These are phyloP conservation scores for Agriopis marginaria DNA, from an alignment of 2,888 invertebrate species.

Conservation along the genomic window DNA sequence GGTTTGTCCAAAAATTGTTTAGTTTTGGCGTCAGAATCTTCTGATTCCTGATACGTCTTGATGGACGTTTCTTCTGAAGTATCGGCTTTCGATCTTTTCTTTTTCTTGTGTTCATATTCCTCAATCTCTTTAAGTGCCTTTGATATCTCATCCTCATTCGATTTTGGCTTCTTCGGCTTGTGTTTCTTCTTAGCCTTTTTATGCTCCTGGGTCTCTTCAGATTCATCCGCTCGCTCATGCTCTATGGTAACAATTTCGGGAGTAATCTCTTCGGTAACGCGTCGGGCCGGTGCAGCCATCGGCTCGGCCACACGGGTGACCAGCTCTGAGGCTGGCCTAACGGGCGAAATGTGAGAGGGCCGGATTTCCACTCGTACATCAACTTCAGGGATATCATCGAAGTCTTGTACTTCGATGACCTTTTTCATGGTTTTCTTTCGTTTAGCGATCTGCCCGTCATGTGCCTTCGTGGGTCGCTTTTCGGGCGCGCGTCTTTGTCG, in stretches of 20 bases:
- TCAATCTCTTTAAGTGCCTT: constrained; percentile 81
- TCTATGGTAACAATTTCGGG: constrained; percentile 54
- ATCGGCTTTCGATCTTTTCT: constrained; percentile 51
- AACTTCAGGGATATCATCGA: constrained; percentile 65
- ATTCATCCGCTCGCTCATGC: constrained; percentile 46
- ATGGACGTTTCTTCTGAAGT: constrained; percentile 13
- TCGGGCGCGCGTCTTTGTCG: constrained; percentile 74
- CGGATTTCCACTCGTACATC: constrained; percentile 33
- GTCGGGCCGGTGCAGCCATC: background rate
- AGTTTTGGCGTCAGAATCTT: constrained; percentile 32
- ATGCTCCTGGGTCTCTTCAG: constrained; percentile 49
- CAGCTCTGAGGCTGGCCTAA: background rate
- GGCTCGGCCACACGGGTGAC: background rate
- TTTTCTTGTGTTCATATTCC: constrained; percentile 73
- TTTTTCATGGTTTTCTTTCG: constrained; percentile 74
- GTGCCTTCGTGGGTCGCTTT: constrained; percentile 70
- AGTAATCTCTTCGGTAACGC: constrained; percentile 58
- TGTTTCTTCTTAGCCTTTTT: constrained; percentile 76
- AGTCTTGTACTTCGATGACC: constrained; percentile 77
- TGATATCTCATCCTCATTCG: constrained; percentile 74
- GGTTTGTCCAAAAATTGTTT: constrained; percentile 34
- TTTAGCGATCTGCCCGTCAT: constrained; percentile 68
- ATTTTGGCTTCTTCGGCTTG: constrained; percentile 71
- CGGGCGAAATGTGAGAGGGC: constrained; percentile 8
- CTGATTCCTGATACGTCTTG: constrained; percentile 19